These are phyloP conservation scores for Ariopsis seemanni DNA, from an alignment of 2,113 vertebrate genomes.

Conservation along the genomic window DNA sequence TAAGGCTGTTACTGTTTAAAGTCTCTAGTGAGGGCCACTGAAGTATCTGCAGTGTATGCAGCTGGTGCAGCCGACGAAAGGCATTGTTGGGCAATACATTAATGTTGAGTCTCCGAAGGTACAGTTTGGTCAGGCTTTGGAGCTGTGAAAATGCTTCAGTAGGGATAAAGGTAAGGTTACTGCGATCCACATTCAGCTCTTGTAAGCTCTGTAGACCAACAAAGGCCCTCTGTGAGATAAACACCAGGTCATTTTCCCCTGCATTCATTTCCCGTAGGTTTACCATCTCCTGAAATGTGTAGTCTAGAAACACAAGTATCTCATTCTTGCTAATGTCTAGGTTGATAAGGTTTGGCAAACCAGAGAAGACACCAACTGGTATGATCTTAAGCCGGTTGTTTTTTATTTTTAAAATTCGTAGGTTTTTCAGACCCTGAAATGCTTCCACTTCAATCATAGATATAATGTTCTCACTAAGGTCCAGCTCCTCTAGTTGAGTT, in stretches of 20 bases:
- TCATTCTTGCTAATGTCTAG: constrained; percentile 86
- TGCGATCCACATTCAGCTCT: constrained; percentile 79
- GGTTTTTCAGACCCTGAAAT: constrained; percentile 77
- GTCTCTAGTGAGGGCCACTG: constrained; percentile 78
- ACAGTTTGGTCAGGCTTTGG: constrained; percentile 69
- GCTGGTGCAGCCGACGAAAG: constrained; percentile 72
- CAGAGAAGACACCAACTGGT: constrained; percentile 80
- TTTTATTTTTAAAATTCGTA: constrained; percentile 73
- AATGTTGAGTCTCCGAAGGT: constrained; percentile 75
- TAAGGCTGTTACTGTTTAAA: constrained; percentile 77
- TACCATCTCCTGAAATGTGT: constrained; percentile 78
- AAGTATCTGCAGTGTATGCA: constrained; percentile 77
- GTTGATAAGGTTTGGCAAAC: constrained; percentile 72
- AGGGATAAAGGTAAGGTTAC: constrained; percentile 83
- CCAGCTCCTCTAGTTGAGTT: constrained; percentile 78
- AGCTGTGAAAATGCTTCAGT: constrained; percentile 80
- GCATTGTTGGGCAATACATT: constrained; percentile 74
- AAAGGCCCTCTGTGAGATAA: constrained; percentile 83
- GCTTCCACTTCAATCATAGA: constrained; percentile 85
- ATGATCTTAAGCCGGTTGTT: constrained; percentile 84
- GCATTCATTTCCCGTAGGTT: constrained; percentile 75
- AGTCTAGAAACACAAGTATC: constrained; percentile 86
- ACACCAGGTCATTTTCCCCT: constrained; percentile 81
- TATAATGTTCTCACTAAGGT: constrained; percentile 84
- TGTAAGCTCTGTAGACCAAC: constrained; percentile 73